Percentiles rank a stretch among this genome's conserved stretches.
phyloP scores from a whole-genome alignment of 2,888 invertebrate species.

The Fabriciana adippe region DNA sequence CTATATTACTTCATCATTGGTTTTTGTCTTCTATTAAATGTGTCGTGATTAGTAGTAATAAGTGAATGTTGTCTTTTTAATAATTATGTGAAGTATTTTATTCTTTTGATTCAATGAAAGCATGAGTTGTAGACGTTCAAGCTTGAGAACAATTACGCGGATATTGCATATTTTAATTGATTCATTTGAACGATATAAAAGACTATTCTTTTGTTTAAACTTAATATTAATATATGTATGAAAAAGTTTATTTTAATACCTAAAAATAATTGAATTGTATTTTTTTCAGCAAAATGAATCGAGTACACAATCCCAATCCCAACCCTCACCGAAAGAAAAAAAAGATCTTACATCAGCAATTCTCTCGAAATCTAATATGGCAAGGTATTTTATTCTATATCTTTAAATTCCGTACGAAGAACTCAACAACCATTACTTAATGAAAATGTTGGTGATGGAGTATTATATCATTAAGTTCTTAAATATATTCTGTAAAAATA shows the following conservation, averaged over 20 bases:
- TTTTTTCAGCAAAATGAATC: slow-evolving; percentile 81
- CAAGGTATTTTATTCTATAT: slow-evolving; percentile 84
- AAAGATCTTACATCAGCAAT: slow-evolving; percentile 84
- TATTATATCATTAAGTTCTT: no score
- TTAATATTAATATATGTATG: not conserved
- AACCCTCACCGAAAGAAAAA: slow-evolving; percentile 82
- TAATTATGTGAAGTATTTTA: not conserved
- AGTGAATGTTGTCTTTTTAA: not conserved
- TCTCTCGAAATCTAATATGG: slow-evolving; percentile 89
- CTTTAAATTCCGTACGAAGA: not conserved
- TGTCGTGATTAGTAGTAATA: no score
- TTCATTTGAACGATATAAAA: not conserved
- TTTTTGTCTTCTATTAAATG: no score
- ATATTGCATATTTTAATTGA: not conserved
- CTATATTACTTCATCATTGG: no score
- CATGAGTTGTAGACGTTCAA: slow-evolving; percentile 7
- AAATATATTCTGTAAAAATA: no score
- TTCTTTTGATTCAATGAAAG: not conserved
- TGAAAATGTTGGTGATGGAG: no score
- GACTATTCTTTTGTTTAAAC: not conserved
- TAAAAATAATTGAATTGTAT: slow-evolving; percentile 2
- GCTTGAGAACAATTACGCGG: not conserved
- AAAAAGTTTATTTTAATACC: not conserved
- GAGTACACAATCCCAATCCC: slow-evolving; percentile 72
- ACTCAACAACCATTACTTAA: no score